phyloP scores from a whole-genome alignment of 2,888 invertebrate species.

The Dascillus cervinus region DNA sequence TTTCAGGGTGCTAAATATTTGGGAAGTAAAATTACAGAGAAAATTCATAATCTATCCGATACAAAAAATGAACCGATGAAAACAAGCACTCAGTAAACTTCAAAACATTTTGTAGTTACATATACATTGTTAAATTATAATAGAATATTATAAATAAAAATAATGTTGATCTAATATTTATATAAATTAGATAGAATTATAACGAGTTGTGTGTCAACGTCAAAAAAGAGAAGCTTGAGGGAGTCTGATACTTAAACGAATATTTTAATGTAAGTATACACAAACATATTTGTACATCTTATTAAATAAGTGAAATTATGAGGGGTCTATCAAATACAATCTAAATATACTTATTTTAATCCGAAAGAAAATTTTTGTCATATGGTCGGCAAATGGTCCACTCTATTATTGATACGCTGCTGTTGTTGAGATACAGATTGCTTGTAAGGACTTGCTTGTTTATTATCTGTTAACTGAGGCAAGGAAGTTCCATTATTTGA shows the following conservation, averaged over 20 bases:
- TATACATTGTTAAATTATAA: too few relatives aligned
- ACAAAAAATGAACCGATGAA: background rate
- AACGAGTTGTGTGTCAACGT: too few relatives aligned
- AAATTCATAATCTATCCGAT: background rate
- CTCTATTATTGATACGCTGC: slow-evolving; percentile 37
- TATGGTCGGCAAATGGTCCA: slow-evolving; percentile 69
- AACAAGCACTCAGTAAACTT: background rate
- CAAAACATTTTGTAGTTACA: background rate
- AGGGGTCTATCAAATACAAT: background rate
- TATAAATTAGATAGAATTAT: too few relatives aligned
- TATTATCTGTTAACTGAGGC: slow-evolving; percentile 54
- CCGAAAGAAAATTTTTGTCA: slow-evolving; percentile 46
- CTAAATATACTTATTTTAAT: slow-evolving; percentile 11
- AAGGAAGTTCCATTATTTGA: slow-evolving; percentile 53
- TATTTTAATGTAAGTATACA: background rate
- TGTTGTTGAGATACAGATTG: slow-evolving; percentile 18
- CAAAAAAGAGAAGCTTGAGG: too few relatives aligned
- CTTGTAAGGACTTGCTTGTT: slow-evolving; percentile 48
- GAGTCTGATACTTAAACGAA: too few relatives aligned
- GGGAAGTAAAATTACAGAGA: background rate
- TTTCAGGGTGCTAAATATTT: slow-evolving; percentile 18
- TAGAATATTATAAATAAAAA: too few relatives aligned
- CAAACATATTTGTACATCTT: background rate
- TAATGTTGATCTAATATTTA: too few relatives aligned
- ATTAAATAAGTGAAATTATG: background rate